Evolutionary conservation across 64 coral and sea anemone genomes (phyloP).

Genomic region (Montipora cactus): DNA sequence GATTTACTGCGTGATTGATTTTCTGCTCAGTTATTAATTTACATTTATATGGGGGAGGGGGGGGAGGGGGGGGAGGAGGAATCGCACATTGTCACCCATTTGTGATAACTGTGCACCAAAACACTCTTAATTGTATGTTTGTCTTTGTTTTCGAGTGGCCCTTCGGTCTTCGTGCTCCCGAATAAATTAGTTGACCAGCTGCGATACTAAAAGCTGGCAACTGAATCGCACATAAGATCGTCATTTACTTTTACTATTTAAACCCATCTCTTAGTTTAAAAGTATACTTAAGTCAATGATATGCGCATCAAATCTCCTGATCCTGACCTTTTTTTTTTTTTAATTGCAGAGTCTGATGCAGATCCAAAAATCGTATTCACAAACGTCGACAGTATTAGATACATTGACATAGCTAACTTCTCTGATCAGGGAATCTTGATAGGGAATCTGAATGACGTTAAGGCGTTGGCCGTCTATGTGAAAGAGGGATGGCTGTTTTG

Average conservation of each 20-base stretch:
- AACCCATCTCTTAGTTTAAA: background rate
- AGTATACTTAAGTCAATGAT: background rate
- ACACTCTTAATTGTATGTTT: too few relatives aligned
- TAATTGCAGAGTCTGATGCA: background rate
- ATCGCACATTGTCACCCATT: too few relatives aligned
- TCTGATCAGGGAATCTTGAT: background rate
- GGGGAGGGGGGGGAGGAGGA: too few relatives aligned
- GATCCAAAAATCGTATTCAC: background rate
- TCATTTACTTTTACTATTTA: background rate
- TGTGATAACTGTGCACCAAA: too few relatives aligned
- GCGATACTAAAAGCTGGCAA: too few relatives aligned
- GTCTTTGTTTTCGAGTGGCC: too few relatives aligned
- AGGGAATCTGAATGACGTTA: background rate
- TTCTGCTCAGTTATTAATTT: too few relatives aligned
- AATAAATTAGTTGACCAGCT: too few relatives aligned
- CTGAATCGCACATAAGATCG: too few relatives aligned
- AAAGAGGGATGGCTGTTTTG: slow-evolving; percentile 34
- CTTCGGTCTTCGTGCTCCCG: too few relatives aligned
- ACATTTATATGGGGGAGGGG: too few relatives aligned
- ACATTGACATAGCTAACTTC: background rate
- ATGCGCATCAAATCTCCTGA: background rate
- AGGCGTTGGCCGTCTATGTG: background rate
- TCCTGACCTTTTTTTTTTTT: background rate
- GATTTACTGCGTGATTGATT: too few relatives aligned
- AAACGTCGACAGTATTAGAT: background rate